These are phyloP conservation scores for Saccopteryx leptura DNA, from an alignment of 2,113 vertebrate genomes.

Conservation along the genomic window DNA sequence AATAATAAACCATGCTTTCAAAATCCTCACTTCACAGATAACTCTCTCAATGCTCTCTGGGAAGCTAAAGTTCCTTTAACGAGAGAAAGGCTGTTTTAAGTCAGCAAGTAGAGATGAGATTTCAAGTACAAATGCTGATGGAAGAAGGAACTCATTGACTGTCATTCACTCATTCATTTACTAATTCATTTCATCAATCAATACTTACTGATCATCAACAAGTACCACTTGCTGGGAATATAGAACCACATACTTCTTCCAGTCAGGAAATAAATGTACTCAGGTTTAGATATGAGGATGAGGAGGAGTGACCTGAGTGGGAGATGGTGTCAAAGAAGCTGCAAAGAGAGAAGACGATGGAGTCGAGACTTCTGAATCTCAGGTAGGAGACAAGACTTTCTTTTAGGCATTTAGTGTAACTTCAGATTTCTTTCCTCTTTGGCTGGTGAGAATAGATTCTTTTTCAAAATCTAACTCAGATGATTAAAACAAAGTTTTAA, in stretches of 20 bases:
- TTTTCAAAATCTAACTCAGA: background rate
- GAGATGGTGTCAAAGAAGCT: background rate
- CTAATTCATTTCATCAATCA: background rate
- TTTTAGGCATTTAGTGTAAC: background rate
- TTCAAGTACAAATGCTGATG: background rate
- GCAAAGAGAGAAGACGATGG: background rate
- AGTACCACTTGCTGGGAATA: background rate
- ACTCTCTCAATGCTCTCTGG: background rate
- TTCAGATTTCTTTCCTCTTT: constrained; percentile 31
- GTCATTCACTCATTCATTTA: background rate
- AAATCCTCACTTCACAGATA: background rate
- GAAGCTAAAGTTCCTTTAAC: background rate
- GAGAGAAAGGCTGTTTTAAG: background rate
- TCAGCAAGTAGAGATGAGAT: background rate
- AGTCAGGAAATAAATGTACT: background rate
- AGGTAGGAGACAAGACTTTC: background rate
- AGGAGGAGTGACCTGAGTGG: background rate
- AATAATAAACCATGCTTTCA: background rate
- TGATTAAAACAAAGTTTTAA: background rate
- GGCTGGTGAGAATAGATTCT: background rate
- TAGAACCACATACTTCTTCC: background rate
- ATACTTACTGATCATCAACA: background rate
- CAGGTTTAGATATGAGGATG: background rate
- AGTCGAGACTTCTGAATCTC: background rate
- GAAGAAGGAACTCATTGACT: background rate